A percentile compares a stretch with the other conserved stretches of the same genome.
Conservation (phyloP, 1,140 invertebrate species). For the Lasaia peninsularis region DNA sequence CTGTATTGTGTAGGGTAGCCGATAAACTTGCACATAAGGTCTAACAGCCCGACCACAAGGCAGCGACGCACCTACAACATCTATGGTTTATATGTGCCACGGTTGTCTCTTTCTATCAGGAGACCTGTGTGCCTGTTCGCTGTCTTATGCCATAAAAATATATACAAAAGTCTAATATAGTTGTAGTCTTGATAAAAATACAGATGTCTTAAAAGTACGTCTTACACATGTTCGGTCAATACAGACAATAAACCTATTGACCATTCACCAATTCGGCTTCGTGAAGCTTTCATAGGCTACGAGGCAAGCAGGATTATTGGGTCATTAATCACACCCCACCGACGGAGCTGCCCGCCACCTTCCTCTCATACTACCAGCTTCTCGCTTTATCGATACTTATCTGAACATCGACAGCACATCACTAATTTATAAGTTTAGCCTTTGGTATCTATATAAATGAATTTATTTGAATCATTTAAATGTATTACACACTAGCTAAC, state of each 20-base stretch:
- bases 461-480: too few species aligned
- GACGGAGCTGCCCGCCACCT: constrained; percentile 22
- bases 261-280: constrained; percentile 74
- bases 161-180: neutral
- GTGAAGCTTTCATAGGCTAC: constrained; percentile 64
- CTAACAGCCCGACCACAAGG: too few species aligned
- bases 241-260: constrained; percentile 73
- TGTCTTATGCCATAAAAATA: neutral
- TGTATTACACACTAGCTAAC: too few species aligned
- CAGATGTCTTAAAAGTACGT: constrained; percentile 29
- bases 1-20: too few species aligned
- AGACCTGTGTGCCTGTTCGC: too few species aligned
- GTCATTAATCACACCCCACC: constrained; percentile 69
- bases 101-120: too few species aligned
- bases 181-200: neutral
- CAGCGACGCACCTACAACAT: too few species aligned
- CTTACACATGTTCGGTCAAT: constrained; percentile 52
- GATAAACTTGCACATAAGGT: too few species aligned
- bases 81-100: too few species aligned
- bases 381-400: constrained; percentile 9
- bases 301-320: constrained; percentile 66
- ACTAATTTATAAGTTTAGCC: neutral
- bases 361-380: constrained; percentile 26
- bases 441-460: too few species aligned
- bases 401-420: constrained; percentile 7